Percentiles rank a stretch among this genome's conserved stretches.
phyloP scores from a whole-genome alignment of 2,888 invertebrate species.

The Ditylenchus weischeri region DNA sequence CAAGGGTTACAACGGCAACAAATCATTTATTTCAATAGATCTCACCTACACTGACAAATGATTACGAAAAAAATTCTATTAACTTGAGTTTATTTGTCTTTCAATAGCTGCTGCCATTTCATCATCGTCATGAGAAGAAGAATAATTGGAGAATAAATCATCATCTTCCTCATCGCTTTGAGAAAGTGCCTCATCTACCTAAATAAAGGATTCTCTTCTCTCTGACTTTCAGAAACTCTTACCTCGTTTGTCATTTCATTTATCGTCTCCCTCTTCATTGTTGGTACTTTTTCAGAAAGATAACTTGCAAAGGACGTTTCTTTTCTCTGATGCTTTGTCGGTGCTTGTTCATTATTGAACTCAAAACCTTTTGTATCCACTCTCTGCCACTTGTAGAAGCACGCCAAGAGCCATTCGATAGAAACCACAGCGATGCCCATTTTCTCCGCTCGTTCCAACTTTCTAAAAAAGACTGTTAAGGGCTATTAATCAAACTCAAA shows the following conservation, averaged over 20 bases:
- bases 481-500: constrained; percentile 2
- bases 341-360: too few relatives aligned
- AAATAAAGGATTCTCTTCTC: too few relatives aligned
- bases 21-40: too few relatives aligned
- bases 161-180: constrained; percentile 28
- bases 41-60: too few relatives aligned
- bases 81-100: background rate
- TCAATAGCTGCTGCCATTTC: constrained; percentile 3
- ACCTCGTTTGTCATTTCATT: constrained; percentile 47
- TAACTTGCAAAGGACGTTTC: too few relatives aligned
- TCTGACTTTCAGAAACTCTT: background rate
- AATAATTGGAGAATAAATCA: background rate
- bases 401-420: constrained; percentile 46
- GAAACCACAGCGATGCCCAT: constrained; percentile 45
- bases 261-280: constrained; percentile 22
- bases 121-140: background rate
- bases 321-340: too few relatives aligned
- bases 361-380: constrained; percentile 22
- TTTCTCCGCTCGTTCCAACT: constrained; percentile 43
- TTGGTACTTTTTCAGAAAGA: background rate
- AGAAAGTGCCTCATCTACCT: constrained; percentile 7
- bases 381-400: constrained; percentile 48
- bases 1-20: too few relatives aligned
- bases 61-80: too few relatives aligned
- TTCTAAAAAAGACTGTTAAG: constrained; percentile 39